Conservation (phyloP, 2,113 vertebrate species). For the Lycaon pictus region DNA sequence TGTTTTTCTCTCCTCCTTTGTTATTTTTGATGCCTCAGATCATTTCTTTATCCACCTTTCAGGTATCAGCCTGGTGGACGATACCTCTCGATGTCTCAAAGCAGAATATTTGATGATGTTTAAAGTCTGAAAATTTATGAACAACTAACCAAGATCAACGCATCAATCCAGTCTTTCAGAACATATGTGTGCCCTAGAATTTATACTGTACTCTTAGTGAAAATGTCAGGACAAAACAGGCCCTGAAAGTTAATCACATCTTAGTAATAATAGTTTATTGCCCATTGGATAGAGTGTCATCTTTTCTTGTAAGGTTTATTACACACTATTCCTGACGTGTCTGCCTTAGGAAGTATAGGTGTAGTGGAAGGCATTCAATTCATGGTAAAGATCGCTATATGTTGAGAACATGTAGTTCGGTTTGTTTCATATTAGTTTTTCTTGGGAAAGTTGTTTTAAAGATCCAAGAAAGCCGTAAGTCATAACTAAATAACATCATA, state of each 20-base stretch:
- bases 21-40: conserved; percentile 53
- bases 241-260: conserved; percentile 65
- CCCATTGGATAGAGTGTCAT: conserved; percentile 52
- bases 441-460: conserved; percentile 48
- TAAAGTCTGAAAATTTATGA: conserved; percentile 82
- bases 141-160: conserved; percentile 58
- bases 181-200: conserved; percentile 63
- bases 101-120: conserved; percentile 96
- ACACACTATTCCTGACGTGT: conserved; percentile 53
- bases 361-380: conserved; percentile 46
- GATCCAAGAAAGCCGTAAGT: conserved; percentile 50
- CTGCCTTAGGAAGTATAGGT: conserved; percentile 65
- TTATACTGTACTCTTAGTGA: conserved; percentile 57
- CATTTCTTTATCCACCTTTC: conserved; percentile 76
- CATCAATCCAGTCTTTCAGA: conserved; percentile 68
- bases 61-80: conserved; percentile 94
- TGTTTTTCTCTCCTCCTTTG: conserved; percentile 49
- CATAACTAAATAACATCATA: conserved; percentile 52
- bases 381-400: conserved; percentile 48
- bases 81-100: conserved; percentile 96
- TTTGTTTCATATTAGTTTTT: conserved; percentile 64
- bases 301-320: conserved; percentile 72
- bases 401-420: conserved; percentile 42
- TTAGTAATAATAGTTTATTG: conserved; percentile 62
- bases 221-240: conserved; percentile 65